Percentiles rank a stretch among this genome's conserved stretches.
Conservation (phyloP, 2,113 vertebrate genomes). For the Lepus europaeus region DNA sequence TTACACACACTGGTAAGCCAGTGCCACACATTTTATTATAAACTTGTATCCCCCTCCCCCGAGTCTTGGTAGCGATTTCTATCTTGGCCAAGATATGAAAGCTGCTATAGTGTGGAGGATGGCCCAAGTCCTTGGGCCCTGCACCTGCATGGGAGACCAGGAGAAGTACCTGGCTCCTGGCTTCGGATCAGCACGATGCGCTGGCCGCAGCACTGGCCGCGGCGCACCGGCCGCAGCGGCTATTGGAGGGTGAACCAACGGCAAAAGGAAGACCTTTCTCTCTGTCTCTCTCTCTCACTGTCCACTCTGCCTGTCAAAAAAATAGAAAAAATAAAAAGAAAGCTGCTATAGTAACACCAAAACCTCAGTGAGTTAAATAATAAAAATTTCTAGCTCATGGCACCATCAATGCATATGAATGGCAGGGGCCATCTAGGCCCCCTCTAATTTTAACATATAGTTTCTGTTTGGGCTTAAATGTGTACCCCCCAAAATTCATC, state of each 20-base stretch:
- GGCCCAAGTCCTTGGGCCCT: too few relatives aligned
- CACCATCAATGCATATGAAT: neutral
- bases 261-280: too few relatives aligned
- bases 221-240: too few relatives aligned
- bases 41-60: neutral
- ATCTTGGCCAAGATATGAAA: neutral
- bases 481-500: neutral
- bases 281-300: too few relatives aligned
- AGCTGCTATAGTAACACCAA: neutral
- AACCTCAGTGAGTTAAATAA: neutral
- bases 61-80: neutral
- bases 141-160: too few relatives aligned
- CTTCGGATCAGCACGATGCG: too few relatives aligned
- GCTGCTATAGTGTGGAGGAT: neutral
- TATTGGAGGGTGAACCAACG: too few relatives aligned
- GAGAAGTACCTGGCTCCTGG: too few relatives aligned
- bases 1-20: neutral
- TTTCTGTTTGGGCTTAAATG: slow-evolving; percentile 6
- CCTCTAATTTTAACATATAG: neutral
- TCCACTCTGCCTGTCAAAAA: too few relatives aligned
- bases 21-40: slow-evolving; percentile 3
- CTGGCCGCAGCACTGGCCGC: too few relatives aligned
- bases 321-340: too few relatives aligned
- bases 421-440: neutral
- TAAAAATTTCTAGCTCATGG: neutral